Conservation (phyloP, 2,113 vertebrate species). For the Stercorarius parasiticus region DNA sequence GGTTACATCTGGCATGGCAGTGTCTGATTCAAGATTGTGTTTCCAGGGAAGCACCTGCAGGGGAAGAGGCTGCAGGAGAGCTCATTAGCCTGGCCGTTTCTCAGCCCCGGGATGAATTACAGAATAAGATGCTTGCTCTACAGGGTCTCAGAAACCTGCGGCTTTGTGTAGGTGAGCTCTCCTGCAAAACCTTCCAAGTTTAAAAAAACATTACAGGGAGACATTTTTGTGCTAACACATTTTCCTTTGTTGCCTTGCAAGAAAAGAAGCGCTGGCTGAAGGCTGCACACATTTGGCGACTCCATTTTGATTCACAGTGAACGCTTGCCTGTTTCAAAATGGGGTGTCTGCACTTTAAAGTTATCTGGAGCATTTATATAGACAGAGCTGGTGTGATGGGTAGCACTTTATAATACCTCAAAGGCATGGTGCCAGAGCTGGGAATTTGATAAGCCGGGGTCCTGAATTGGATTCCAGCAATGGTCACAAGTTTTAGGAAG, state of each 20-base stretch:
- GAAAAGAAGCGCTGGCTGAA: conserved; percentile 39
- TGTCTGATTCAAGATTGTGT: conserved; percentile 57
- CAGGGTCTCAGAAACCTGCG: conserved; percentile 1
- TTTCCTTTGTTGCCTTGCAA: conserved; percentile 54
- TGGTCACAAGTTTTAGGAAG: conserved; percentile 58
- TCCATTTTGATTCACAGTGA: conserved; percentile 66
- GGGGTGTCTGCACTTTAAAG: conserved; percentile 43
- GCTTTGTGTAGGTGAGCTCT: conserved; percentile 45
- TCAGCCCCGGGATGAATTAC: conserved; percentile 42
- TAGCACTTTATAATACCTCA: conserved; percentile 38
- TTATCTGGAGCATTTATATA: conserved; percentile 40
- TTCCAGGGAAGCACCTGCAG: conserved; percentile 55
- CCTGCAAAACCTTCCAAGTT: conserved; percentile 54
- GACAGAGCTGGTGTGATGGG: conserved; percentile 21
- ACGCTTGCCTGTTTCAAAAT: conserved; percentile 53
- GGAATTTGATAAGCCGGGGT: conserved; percentile 52
- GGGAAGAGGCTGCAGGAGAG: conserved; percentile 67
- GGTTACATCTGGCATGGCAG: background rate
- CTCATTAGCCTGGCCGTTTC: conserved; percentile 69
- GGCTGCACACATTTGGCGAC: conserved; percentile 33
- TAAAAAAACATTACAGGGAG: conserved; percentile 14
- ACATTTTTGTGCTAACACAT: conserved; percentile 44
- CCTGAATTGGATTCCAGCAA: conserved; percentile 62
- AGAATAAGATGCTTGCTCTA: conserved; percentile 52
- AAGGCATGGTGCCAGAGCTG: conserved; percentile 45